Percentiles rank a stretch among this genome's conserved stretches.
phyloP scores from a whole-genome alignment of 2,113 vertebrate genomes.

The Ptychochromis oligacanthus region DNA sequence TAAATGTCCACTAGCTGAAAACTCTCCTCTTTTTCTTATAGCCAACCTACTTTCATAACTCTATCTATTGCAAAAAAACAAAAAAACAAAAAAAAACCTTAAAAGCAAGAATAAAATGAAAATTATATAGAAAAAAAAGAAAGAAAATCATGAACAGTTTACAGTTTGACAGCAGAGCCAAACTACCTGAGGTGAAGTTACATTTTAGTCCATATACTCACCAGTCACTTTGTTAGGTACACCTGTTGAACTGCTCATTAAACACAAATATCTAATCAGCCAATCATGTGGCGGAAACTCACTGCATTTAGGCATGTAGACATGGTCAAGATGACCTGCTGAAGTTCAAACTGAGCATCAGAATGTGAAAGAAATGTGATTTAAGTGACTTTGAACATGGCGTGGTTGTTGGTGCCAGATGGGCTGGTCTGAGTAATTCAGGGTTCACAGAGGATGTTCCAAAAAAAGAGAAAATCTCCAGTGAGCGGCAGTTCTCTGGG shows the following conservation, averaged over 20 bases:
- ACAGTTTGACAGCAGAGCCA: not conserved
- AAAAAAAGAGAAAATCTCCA: no score
- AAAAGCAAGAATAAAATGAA: not conserved
- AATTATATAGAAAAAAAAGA: no score
- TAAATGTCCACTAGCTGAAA: slow-evolving; percentile 66
- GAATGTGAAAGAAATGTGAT: not conserved
- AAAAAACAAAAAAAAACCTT: accelerated
- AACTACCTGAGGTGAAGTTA: not conserved
- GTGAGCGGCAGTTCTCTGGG: no score
- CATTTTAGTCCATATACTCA: not conserved
- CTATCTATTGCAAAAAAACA: not conserved
- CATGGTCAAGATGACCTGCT: not conserved
- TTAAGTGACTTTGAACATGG: not conserved
- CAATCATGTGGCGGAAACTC: not conserved
- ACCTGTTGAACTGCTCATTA: not conserved
- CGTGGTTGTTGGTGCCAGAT: not conserved
- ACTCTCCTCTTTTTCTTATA: slow-evolving; percentile 55
- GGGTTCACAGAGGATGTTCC: no score
- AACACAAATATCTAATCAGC: not conserved
- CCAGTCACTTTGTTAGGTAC: not conserved
- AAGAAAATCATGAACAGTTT: no score
- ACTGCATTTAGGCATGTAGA: not conserved
- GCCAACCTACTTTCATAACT: slow-evolving; percentile 20
- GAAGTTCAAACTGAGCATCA: not conserved
- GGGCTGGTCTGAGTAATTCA: not conserved